Percentiles rank a stretch among this genome's conserved stretches.
Conservation (phyloP, 1,140 invertebrate species). For the Leptopilina boulardi region DNA sequence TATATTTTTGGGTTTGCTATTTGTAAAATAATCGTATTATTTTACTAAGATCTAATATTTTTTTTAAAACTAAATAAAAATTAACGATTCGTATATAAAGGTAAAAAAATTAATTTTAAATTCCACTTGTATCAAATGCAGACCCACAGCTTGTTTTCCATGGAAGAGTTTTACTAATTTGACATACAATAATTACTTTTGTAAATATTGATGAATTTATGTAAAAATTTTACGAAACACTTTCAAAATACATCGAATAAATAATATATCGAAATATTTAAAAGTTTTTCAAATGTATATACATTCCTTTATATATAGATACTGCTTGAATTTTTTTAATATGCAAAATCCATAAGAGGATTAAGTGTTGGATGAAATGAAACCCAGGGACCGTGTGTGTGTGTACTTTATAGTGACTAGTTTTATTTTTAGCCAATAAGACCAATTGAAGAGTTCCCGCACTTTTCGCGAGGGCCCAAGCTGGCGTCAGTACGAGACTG, state of each 20-base stretch:
- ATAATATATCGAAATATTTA: background rate
- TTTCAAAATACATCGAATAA: background rate
- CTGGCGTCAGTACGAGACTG: constrained; percentile 57
- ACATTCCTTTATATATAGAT: background rate
- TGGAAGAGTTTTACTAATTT: no score
- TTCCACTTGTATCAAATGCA: no score
- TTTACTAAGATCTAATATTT: no score
- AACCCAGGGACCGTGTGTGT: background rate
- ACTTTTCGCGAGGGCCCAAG: constrained; percentile 43
- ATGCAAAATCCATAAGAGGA: background rate
- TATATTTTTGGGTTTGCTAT: no score
- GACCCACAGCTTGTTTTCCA: no score
- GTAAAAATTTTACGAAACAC: no score
- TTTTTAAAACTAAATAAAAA: no score
- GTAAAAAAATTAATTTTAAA: no score
- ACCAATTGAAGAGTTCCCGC: constrained; percentile 7
- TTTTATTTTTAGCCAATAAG: constrained; percentile 18
- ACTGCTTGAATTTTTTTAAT: background rate
- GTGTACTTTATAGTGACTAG: background rate
- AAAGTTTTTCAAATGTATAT: background rate
- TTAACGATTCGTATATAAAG: no score
- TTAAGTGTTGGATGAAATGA: background rate
- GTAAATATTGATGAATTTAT: no score
- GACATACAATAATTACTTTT: no score
- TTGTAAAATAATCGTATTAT: no score